Conservation (phyloP, 2,113 vertebrate species). For the Choloepus hoffmanni region DNA sequence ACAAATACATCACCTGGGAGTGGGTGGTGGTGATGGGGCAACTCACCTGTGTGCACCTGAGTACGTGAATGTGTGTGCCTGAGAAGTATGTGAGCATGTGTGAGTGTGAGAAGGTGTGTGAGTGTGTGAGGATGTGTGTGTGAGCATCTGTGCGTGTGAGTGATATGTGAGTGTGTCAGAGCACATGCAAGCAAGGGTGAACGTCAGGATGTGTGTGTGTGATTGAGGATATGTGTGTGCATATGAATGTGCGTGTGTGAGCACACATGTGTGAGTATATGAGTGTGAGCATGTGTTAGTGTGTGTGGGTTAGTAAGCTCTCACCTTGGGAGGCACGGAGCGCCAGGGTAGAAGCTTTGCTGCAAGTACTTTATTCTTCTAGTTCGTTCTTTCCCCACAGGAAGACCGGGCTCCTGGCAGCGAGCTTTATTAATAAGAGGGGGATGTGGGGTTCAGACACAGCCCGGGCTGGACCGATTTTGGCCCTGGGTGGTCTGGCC, state of each 20-base stretch:
- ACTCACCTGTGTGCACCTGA: background rate
- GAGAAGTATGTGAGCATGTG: background rate
- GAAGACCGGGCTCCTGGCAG: background rate
- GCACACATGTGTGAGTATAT: background rate
- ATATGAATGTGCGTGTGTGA: accelerated
- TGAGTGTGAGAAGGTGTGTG: background rate
- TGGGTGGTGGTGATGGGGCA: background rate
- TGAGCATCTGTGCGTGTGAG: background rate
- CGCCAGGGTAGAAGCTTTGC: background rate
- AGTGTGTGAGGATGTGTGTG: background rate
- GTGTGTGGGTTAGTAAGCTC: background rate
- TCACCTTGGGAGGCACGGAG: no score
- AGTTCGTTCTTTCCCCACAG: accelerated
- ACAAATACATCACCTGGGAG: background rate
- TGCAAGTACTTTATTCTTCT: background rate
- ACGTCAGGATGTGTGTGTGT: background rate
- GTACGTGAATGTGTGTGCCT: background rate
- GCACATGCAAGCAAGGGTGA: background rate
- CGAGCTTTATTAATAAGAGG: background rate
- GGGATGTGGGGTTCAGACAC: background rate
- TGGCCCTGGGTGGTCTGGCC: accelerated
- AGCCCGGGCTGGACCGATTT: accelerated
- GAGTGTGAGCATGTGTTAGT: background rate
- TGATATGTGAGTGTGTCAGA: no score
- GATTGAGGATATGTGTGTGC: background rate